Conservation (phyloP, 1,140 invertebrate species). For the Solenopsis fugax region DNA sequence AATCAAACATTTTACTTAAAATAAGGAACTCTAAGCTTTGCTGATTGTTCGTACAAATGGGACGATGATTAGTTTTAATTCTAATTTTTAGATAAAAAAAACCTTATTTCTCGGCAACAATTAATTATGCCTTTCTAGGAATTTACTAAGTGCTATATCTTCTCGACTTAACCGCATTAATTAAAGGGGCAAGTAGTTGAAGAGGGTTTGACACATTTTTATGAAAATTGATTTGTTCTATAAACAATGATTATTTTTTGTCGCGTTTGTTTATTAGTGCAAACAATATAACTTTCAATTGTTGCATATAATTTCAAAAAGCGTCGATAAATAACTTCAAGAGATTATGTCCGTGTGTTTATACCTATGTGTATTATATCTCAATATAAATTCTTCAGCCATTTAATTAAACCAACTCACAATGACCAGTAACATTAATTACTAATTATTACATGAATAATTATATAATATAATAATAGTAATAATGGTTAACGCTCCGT, state of each 20-base stretch:
- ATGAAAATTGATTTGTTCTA: constrained; percentile 2
- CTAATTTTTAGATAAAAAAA: constrained; percentile 8
- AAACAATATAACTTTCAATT: neutral
- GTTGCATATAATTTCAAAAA: neutral
- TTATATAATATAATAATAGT: constrained; percentile 1
- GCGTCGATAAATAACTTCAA: neutral
- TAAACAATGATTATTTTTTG: constrained; percentile 18
- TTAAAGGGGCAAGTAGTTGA: constrained; percentile 18
- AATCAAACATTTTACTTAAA: neutral
- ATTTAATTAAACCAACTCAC: constrained; percentile 20
- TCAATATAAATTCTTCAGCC: constrained; percentile 10
- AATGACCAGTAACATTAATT: constrained; percentile 26
- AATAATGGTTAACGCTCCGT: constrained; percentile 20
- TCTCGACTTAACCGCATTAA: constrained; percentile 7
- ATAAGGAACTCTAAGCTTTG: neutral
- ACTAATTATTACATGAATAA: constrained; percentile 31
- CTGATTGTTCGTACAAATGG: neutral
- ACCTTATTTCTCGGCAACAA: neutral
- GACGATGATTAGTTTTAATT: neutral
- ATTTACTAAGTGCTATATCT: constrained; percentile 11
- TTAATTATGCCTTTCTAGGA: constrained; percentile 34
- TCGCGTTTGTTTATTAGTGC: neutral
- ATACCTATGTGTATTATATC: neutral
- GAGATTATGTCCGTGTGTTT: neutral
- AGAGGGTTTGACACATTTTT: constrained; percentile 17